Percentiles rank a stretch among this genome's conserved stretches.
phyloP scores from a whole-genome alignment of 2,888 invertebrate species.

The Volucella inflata region DNA sequence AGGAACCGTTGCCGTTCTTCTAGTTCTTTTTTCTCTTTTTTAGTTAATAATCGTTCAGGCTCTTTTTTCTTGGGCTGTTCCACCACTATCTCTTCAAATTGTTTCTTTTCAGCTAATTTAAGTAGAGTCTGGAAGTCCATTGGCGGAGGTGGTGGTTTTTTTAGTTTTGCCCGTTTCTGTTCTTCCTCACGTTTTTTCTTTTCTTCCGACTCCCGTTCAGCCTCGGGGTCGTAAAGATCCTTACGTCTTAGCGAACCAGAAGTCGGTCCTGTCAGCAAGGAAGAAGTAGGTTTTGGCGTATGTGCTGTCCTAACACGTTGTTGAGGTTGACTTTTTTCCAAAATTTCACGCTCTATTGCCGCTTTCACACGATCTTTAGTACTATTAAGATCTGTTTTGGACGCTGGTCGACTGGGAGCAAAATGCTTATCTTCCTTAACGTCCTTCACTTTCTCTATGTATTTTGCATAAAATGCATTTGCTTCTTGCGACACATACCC shows the following conservation, averaged over 20 bases:
- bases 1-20: conserved; percentile 89
- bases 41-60: conserved; percentile 90
- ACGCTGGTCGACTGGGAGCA: conserved; percentile 84
- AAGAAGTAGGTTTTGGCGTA: conserved; percentile 46
- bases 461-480: conserved; percentile 91
- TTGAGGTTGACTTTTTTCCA: conserved; percentile 85
- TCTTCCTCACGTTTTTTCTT: conserved; percentile 81
- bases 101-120: conserved; percentile 93
- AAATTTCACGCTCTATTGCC: conserved; percentile 88
- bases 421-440: conserved; percentile 88
- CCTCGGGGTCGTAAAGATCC: conserved; percentile 80
- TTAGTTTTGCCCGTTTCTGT: conserved; percentile 85
- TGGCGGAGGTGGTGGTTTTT: conserved; percentile 87
- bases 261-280: conserved; percentile 33
- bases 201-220: conserved; percentile 80
- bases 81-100: conserved; percentile 86
- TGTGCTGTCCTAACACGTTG: conserved; percentile 61
- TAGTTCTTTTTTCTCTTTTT: conserved; percentile 90
- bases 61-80: conserved; percentile 85
- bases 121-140: conserved; percentile 91
- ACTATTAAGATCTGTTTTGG: conserved; percentile 83
- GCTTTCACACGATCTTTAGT: conserved; percentile 91
- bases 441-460: conserved; percentile 90
- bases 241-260: conserved; percentile 52
- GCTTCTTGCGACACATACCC: conserved; percentile 94